A percentile compares a stretch with the other conserved stretches of the same genome.
Conservation (phyloP, 2,888 invertebrate species). For the Creontiades dilutus region DNA sequence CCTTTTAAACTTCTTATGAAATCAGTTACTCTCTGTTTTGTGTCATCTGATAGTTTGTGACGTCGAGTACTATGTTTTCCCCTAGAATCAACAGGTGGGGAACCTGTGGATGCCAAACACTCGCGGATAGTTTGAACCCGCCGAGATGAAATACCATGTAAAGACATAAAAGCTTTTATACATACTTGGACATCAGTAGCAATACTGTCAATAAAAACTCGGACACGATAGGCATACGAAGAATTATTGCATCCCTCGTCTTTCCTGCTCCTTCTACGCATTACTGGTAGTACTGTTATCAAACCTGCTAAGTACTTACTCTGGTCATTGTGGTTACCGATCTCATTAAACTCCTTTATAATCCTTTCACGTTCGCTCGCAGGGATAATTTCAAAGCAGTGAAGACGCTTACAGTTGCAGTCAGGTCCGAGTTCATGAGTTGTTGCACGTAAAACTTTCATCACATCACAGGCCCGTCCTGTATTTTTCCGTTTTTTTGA, state of each 20-base stretch:
- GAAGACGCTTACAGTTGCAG: background rate
- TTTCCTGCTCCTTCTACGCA: background rate
- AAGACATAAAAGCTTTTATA: constrained; percentile 70
- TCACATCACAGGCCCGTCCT: constrained; percentile 3
- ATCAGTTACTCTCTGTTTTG: background rate
- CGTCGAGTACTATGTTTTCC: constrained; percentile 24
- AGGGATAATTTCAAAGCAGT: background rate
- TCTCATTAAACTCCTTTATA: constrained; percentile 3
- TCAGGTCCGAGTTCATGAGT: constrained; percentile 5
- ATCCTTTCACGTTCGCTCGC: background rate
- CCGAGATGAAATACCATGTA: constrained; percentile 70
- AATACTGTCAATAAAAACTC: background rate
- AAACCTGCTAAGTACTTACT: constrained; percentile 71
- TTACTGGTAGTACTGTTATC: constrained; percentile 45
- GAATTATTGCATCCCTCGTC: constrained; percentile 2
- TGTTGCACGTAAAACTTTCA: background rate
- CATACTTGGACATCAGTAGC: constrained; percentile 24
- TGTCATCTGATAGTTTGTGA: constrained; percentile 25
- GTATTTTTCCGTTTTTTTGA: constrained; percentile 43
- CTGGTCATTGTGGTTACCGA: constrained; percentile 57
- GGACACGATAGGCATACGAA: constrained; percentile 27
- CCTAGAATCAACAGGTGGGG: background rate
- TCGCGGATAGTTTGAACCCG: constrained; percentile 9
- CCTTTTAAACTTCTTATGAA: constrained; percentile 69
- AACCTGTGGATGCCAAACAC: background rate